phyloP scores from a whole-genome alignment of 2,888 invertebrate genomes.

The Tenodera sinensis region DNA sequence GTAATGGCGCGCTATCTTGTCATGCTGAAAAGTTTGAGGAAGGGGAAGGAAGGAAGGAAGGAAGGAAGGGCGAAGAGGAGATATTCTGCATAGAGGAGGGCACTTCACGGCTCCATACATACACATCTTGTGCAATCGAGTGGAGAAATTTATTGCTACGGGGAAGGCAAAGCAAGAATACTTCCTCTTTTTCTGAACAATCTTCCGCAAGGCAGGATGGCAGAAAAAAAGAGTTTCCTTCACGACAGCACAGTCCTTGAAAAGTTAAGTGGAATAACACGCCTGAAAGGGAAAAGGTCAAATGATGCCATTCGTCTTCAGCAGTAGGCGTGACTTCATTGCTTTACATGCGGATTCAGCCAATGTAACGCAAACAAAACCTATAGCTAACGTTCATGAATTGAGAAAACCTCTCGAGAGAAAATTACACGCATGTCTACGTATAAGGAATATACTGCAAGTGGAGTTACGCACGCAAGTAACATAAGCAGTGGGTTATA shows the following conservation, averaged over 20 bases:
- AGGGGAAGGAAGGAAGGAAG: background rate
- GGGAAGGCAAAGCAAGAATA: background rate
- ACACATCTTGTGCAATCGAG: conserved; percentile 12
- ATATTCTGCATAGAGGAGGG: background rate
- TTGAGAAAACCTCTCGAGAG: background rate
- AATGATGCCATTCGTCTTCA: background rate
- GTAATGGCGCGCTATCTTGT: background rate
- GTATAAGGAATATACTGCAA: no score
- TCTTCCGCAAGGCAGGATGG: background rate
- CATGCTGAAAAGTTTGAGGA: background rate
- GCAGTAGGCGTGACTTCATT: background rate
- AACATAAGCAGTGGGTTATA: no score
- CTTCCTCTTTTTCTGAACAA: background rate
- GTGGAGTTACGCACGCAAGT: no score
- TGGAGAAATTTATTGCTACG: conserved; percentile 20
- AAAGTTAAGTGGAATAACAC: conserved; percentile 16
- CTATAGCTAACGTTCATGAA: background rate
- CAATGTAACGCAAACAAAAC: background rate
- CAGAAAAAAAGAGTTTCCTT: background rate
- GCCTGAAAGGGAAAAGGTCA: conserved; percentile 10
- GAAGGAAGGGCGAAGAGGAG: background rate
- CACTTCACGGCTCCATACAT: background rate
- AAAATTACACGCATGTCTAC: no score
- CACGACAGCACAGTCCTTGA: conserved; percentile 4
- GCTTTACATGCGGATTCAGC: background rate